These are phyloP conservation scores for Bothrops jararaca DNA, from an alignment of 2,113 vertebrate genomes.

Conservation along the genomic window DNA sequence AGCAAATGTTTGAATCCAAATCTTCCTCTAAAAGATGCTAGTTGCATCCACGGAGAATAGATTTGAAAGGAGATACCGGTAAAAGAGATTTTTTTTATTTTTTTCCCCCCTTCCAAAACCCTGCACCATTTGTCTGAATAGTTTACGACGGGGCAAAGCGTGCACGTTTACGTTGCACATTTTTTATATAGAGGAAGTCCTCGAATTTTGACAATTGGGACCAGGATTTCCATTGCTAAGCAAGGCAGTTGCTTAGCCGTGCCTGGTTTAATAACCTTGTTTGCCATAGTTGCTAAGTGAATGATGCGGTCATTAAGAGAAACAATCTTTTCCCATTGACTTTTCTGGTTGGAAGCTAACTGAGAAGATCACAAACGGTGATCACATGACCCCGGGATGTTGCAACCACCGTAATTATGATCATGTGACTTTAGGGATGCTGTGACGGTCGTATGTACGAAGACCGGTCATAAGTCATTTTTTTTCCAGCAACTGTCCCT, in stretches of 20 bases:
- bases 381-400: neutral
- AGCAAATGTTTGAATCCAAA: neutral
- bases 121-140: neutral
- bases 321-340: too few relatives aligned
- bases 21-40: neutral
- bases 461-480: neutral
- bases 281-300: neutral
- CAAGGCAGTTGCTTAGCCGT: too few relatives aligned
- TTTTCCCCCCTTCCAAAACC: rapidly evolving
- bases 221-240: neutral
- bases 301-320: too few relatives aligned
- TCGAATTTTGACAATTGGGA: neutral
- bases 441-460: neutral
- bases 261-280: neutral
- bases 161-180: neutral
- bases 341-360: neutral
- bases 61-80: rapidly evolving
- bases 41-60: neutral
- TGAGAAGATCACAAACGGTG: neutral
- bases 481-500: neutral
- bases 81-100: neutral
- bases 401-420: neutral
- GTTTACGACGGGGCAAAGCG: slow-evolving; percentile 4
- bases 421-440: neutral
- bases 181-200: neutral